phyloP scores from a whole-genome alignment of 2,888 invertebrate genomes.

The Callinectes sapidus region DNA sequence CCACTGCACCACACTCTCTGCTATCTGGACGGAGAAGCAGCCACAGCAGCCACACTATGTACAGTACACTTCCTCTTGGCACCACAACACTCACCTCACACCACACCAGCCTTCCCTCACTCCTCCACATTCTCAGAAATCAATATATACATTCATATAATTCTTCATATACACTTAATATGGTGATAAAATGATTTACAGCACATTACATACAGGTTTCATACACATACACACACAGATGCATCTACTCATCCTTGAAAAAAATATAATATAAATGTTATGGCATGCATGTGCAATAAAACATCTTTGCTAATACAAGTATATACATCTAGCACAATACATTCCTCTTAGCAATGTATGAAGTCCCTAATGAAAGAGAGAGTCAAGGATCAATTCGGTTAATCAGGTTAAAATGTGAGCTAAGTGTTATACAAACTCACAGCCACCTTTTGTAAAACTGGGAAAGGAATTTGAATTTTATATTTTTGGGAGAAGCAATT shows the following conservation, averaged over 20 bases:
- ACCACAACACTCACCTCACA: not conserved
- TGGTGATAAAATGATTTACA: not conserved
- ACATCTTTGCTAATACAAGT: not conserved
- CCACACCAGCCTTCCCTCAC: not conserved
- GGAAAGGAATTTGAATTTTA: too few relatives aligned
- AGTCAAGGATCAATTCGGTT: not conserved
- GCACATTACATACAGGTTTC: not conserved
- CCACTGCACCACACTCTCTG: not conserved
- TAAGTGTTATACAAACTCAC: too few relatives aligned
- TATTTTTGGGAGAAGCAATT: too few relatives aligned
- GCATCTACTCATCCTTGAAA: not conserved
- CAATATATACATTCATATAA: conserved; percentile 31
- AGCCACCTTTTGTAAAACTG: not conserved
- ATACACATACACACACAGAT: not conserved
- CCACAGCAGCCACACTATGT: not conserved
- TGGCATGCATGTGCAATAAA: conserved; percentile 8
- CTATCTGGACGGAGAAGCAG: conserved; percentile 34
- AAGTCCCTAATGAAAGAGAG: not conserved
- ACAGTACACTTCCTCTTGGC: not conserved
- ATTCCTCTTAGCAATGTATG: not conserved
- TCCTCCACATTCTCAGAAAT: not conserved
- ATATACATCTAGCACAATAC: conserved; percentile 29
- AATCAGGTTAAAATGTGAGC: too few relatives aligned
- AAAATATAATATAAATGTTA: not conserved
- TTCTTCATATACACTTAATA: conserved; percentile 16